Percentiles rank a stretch among this genome's conserved stretches.
Conservation (phyloP, 2,797 vertebrate species). For the Falco cherrug region DNA sequence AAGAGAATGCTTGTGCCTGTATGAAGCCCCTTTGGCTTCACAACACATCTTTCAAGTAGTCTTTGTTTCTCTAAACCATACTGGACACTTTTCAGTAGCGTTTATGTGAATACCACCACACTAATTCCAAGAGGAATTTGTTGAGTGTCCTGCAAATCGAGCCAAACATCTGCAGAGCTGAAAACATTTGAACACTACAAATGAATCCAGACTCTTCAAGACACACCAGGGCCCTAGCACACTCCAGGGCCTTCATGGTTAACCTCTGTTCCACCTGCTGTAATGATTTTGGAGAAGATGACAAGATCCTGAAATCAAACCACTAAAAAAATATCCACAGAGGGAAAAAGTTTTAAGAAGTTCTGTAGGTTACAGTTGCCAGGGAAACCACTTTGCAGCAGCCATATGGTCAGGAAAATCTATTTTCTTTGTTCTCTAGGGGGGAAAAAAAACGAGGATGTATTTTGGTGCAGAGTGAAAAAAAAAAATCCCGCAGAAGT, state of each 20-base stretch:
- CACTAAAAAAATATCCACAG: not conserved
- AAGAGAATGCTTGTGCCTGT: not conserved
- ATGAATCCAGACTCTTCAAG: not conserved
- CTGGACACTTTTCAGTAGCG: not conserved
- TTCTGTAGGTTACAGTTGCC: conserved; percentile 51
- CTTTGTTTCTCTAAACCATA: not conserved
- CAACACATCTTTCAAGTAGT: not conserved
- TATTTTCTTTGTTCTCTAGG: conserved; percentile 17
- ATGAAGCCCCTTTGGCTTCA: fast-evolving
- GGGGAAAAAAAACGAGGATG: not conserved
- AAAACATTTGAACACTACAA: not conserved
- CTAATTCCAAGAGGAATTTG: not conserved
- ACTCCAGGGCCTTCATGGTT: not conserved
- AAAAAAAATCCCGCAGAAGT: not conserved
- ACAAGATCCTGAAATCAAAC: conserved; percentile 52
- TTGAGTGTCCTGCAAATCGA: not conserved
- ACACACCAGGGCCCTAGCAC: not conserved
- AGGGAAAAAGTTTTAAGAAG: conserved; percentile 39
- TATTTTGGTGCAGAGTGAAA: not conserved
- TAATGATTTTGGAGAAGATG: conserved; percentile 23
- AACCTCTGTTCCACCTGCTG: not conserved
- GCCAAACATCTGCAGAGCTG: not conserved
- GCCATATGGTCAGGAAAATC: conserved; percentile 25
- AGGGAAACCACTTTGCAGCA: conserved; percentile 57
- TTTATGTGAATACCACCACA: not conserved